Evolutionary conservation across 2,888 invertebrate genomes (phyloP), one percentile per base, ranked within the genome.

Genomic region (Polyploca ridens): DNA sequence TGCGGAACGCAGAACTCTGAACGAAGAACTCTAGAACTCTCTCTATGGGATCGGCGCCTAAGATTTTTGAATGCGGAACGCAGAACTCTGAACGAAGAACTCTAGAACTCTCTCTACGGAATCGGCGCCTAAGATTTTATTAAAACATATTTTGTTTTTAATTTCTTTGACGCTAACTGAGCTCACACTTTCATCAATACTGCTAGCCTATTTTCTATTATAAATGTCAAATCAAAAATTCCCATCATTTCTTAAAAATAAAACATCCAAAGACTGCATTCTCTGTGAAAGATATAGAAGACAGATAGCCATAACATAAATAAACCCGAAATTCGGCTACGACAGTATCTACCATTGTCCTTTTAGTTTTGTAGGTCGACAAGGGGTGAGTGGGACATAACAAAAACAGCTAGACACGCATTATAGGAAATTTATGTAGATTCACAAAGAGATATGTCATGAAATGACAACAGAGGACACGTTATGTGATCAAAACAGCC

Each of bases 361-460:
- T 54, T 54, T 54, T 54, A 54, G 54, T 68, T 69, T 59, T 62
- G 41, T 67, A 58, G 62, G 61, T 62, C 63, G 66, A 68, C 65
- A 69, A 59, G 65, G 71, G 69, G 67, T 64, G 65, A 63, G 65
- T 62, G 63, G 57, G 64, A 67, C 68, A 72, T 73, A 73, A 74
- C 74, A 67, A 63, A 41, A 67, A 68, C 67, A 64, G 65, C 58
- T 58, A 68, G 66, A 70, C 69, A 61, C 66, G 63, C 69, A 58
- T 66, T 66, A 65, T 66, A 64, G 62, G 64, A 49, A 68, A 65
- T 54, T 61, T 35, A 66, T 63, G 63, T 61, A 62, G 58, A 38
- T 62, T 44, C 44, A 35, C 63, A 38, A 61, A 61, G 19, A 44
- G 41, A 61, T 38, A 61, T 61, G 38, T 19, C 16, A 61, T 13